Percentiles rank a stretch among this genome's conserved stretches.
These are phyloP conservation scores for Thamnaconus septentrionalis DNA, from an alignment of 2,113 vertebrate genomes.

Conservation along the genomic window DNA sequence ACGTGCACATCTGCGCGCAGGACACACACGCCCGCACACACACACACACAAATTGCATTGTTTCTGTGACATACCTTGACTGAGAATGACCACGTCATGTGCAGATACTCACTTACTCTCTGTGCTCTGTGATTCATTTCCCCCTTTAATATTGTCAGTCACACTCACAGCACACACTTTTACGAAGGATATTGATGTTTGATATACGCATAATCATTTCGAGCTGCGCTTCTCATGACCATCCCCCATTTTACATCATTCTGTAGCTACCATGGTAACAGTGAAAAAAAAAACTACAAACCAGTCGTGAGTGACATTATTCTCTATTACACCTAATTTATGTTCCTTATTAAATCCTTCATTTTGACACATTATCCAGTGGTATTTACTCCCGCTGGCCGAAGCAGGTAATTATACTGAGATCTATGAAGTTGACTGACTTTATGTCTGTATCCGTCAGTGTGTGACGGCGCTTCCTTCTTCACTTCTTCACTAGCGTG, in stretches of 20 bases:
- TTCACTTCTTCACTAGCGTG: not conserved
- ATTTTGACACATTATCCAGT: slow-evolving; percentile 11
- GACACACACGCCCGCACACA: slow-evolving; percentile 10
- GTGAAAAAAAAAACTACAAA: slow-evolving; percentile 14
- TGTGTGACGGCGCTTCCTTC: no score
- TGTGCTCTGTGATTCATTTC: not conserved
- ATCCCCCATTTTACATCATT: slow-evolving; percentile 16
- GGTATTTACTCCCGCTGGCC: not conserved
- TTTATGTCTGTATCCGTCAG: no score
- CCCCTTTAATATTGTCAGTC: no score
- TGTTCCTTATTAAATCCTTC: slow-evolving; percentile 9
- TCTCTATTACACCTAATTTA: slow-evolving; percentile 13
- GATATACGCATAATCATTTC: slow-evolving; percentile 7
- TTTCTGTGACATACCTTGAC: not conserved
- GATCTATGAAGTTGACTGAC: slow-evolving; percentile 1
- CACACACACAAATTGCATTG: not conserved
- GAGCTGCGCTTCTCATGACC: slow-evolving; percentile 4
- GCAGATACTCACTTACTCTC: not conserved
- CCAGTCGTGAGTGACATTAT: slow-evolving; percentile 24
- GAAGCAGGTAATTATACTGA: slow-evolving; percentile 4
- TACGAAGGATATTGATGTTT: not conserved
- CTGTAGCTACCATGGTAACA: slow-evolving; percentile 55
- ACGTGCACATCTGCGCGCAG: slow-evolving; percentile 36
- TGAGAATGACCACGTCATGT: not conserved
- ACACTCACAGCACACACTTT: not conserved